Percentiles rank a stretch among this genome's conserved stretches.
These are phyloP conservation scores for Tenthredo scrophulariae DNA, from an alignment of 2,888 invertebrate genomes.

Conservation along the genomic window DNA sequence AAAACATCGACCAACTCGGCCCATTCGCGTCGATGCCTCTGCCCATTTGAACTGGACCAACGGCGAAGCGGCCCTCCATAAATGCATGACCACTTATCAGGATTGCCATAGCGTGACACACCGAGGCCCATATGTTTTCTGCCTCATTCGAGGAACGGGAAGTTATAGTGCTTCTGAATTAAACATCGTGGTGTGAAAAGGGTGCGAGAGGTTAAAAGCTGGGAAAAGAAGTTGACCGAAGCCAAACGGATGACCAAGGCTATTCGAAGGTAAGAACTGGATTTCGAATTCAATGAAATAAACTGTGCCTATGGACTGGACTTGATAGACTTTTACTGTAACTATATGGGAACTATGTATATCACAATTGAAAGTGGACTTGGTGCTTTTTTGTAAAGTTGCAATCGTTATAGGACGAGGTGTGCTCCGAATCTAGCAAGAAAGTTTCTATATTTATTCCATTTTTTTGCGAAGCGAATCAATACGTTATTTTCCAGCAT, in stretches of 20 bases:
- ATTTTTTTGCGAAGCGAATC: constrained; percentile 24
- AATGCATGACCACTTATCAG: constrained; percentile 78
- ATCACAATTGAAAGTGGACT: not conserved
- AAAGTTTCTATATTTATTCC: not conserved
- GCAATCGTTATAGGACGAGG: not conserved
- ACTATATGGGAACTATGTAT: constrained; percentile 1
- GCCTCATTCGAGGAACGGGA: constrained; percentile 59
- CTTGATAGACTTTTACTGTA: not conserved
- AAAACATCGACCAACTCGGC: constrained; percentile 46
- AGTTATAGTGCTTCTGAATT: constrained; percentile 72
- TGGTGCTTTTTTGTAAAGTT: not conserved
- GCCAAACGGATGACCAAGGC: constrained; percentile 58
- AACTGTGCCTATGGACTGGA: not conserved
- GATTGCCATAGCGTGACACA: constrained; percentile 74
- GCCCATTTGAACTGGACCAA: constrained; percentile 30
- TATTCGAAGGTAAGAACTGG: constrained; percentile 28
- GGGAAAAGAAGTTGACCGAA: constrained; percentile 64
- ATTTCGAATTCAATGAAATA: constrained; percentile 14
- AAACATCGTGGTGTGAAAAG: constrained; percentile 69
- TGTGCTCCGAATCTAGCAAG: not conserved
- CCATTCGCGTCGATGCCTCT: constrained; percentile 40
- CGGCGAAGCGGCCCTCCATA: constrained; percentile 68
- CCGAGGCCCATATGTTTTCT: constrained; percentile 70
- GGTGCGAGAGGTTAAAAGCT: constrained; percentile 70
- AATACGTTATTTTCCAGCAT: constrained; percentile 35